Evolutionary conservation across 2,113 vertebrate genomes (phyloP).

Genomic region (Tachysurus vachellii): DNA sequence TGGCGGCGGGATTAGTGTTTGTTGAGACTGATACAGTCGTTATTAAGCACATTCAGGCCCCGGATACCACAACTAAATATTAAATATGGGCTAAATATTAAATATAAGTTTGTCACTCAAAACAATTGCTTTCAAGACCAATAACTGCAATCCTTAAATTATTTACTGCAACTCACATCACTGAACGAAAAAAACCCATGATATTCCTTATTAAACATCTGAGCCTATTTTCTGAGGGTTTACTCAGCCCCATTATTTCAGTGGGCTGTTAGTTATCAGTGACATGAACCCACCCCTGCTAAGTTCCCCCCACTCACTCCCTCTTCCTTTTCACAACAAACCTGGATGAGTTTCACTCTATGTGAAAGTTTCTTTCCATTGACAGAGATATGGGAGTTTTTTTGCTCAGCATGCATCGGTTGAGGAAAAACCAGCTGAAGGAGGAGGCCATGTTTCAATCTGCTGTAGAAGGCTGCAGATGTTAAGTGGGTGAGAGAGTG

Average conservation of each 20-base stretch:
- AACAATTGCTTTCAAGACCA: not conserved
- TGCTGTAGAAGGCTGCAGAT: constrained; percentile 31
- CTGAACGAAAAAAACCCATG: not conserved
- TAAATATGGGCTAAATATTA: not conserved
- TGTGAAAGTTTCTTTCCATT: too few relatives aligned
- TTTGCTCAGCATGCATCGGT: not conserved
- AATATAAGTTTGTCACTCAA: not conserved
- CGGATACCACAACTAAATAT: not conserved
- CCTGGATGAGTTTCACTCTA: not conserved
- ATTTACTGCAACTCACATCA: not conserved
- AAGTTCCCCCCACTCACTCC: not conserved
- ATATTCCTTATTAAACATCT: not conserved
- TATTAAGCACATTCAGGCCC: not conserved
- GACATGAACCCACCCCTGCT: not conserved
- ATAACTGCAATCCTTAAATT: not conserved
- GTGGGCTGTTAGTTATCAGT: not conserved
- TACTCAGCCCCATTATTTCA: not conserved
- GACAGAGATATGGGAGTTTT: not conserved
- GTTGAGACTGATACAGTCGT: too few relatives aligned
- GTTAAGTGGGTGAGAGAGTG: constrained; percentile 33
- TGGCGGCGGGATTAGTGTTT: not conserved
- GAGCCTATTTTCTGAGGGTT: not conserved
- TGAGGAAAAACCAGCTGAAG: constrained; percentile 23
- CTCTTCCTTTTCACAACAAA: not conserved
- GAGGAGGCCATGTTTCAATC: constrained; percentile 24